phyloP scores from a whole-genome alignment of 2,797 vertebrate species.

The Microchirus variegatus region DNA sequence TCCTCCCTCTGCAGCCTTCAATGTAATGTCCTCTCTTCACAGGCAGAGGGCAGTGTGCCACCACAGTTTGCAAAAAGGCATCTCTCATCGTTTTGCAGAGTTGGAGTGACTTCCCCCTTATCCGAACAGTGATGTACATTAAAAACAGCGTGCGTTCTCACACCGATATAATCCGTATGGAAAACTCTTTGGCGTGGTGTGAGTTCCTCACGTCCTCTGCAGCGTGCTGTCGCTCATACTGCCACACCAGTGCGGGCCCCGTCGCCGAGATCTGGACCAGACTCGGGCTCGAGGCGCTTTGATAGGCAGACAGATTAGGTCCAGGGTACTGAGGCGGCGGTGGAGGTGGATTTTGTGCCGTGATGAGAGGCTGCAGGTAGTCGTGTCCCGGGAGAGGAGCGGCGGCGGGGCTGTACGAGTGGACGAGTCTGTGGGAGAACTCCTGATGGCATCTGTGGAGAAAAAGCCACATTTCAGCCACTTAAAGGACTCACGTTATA shows the following conservation, averaged over 20 bases:
- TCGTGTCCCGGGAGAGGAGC: slow-evolving; percentile 49
- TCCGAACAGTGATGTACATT: slow-evolving; percentile 3
- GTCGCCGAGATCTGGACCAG: slow-evolving; percentile 13
- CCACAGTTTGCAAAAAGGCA: slow-evolving; percentile 63
- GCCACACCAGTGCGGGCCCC: slow-evolving; percentile 25
- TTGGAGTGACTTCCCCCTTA: background rate
- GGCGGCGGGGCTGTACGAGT: slow-evolving; percentile 10
- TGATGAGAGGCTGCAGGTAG: slow-evolving; percentile 46
- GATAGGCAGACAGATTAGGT: slow-evolving; percentile 24
- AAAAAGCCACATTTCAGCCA: slow-evolving; percentile 3
- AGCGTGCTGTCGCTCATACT: slow-evolving; percentile 38
- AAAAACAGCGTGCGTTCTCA: slow-evolving; percentile 55
- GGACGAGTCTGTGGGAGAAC: slow-evolving; percentile 16
- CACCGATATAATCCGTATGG: slow-evolving; percentile 70
- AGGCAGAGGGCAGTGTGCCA: slow-evolving; percentile 61
- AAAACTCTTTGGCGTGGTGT: slow-evolving; percentile 51
- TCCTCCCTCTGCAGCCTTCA: slow-evolving; percentile 18
- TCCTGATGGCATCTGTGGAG: slow-evolving; percentile 67
- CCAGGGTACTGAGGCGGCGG: slow-evolving; percentile 20
- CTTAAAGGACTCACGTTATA: no score
- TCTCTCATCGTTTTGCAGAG: background rate
- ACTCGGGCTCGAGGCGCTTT: slow-evolving; percentile 1
- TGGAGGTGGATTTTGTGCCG: slow-evolving; percentile 16
- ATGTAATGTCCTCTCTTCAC: slow-evolving; percentile 44
- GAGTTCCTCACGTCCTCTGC: slow-evolving; percentile 32